A percentile compares a stretch with the other conserved stretches of the same genome.
Evolutionary conservation across 2,888 invertebrate species (phyloP).

Genomic region (Pemphredon lugubris): DNA sequence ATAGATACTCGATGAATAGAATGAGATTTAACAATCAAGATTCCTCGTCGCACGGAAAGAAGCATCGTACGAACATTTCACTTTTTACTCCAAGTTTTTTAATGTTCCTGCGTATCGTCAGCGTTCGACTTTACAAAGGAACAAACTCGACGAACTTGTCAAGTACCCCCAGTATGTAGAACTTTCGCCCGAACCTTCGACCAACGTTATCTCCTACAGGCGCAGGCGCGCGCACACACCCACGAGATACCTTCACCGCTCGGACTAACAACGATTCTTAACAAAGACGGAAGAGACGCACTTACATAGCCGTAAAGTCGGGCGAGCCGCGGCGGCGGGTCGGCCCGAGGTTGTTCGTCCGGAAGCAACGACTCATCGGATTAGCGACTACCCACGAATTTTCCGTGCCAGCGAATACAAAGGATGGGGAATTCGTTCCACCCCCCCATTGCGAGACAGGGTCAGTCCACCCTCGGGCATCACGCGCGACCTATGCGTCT

Average conservation of each 20-base stretch:
- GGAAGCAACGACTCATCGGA: slow-evolving; percentile 53
- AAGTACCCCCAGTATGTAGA: not conserved
- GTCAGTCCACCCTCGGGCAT: slow-evolving; percentile 24
- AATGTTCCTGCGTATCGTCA: not conserved
- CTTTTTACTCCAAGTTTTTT: no score
- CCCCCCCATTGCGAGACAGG: slow-evolving; percentile 8
- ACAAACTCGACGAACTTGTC: no score
- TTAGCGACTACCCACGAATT: slow-evolving; percentile 55
- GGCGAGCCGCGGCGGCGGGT: not conserved
- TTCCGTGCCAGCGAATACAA: slow-evolving; percentile 60
- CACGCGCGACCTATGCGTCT: slow-evolving; percentile 53
- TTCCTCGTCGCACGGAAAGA: no score
- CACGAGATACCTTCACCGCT: not conserved
- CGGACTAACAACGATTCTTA: not conserved
- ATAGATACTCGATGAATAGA: no score
- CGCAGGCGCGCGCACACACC: not conserved
- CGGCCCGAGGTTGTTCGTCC: slow-evolving; percentile 36
- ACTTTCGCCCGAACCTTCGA: not conserved
- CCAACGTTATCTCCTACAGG: no score
- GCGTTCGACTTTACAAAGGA: not conserved
- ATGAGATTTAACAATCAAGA: no score
- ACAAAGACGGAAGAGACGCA: slow-evolving; percentile 17
- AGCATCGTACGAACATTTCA: no score
- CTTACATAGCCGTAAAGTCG: slow-evolving; percentile 25
- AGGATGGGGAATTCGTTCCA: slow-evolving; percentile 57